These are phyloP conservation scores for Panopea generosa DNA, from an alignment of 2,888 invertebrate genomes.

Conservation along the genomic window DNA sequence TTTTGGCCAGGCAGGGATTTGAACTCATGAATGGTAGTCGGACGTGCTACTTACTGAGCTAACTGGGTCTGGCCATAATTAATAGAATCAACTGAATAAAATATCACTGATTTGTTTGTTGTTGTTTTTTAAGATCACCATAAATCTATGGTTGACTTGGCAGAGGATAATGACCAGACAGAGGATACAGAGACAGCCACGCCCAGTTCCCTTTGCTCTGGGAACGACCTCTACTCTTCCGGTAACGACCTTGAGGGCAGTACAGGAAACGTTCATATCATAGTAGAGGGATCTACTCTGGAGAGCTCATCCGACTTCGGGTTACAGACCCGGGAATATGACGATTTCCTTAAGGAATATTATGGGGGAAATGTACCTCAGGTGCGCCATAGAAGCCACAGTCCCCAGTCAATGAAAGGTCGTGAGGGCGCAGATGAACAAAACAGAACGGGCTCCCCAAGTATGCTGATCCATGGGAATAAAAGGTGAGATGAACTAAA, in stretches of 20 bases:
- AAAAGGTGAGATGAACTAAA: slow-evolving; percentile 47
- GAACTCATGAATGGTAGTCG: no score
- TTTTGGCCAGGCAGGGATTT: no score
- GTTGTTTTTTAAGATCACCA: slow-evolving; percentile 74
- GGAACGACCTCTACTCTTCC: slow-evolving; percentile 52
- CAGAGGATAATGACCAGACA: slow-evolving; percentile 62
- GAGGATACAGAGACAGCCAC: slow-evolving; percentile 29
- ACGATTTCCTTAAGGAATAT: slow-evolving; percentile 61
- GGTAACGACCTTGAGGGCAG: slow-evolving; percentile 38
- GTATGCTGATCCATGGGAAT: slow-evolving; percentile 52
- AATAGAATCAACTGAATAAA: no score
- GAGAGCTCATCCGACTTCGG: slow-evolving; percentile 75
- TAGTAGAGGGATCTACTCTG: slow-evolving; percentile 81
- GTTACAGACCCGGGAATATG: slow-evolving; percentile 60
- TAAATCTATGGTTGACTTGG: slow-evolving; percentile 82
- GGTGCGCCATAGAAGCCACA: slow-evolving; percentile 67
- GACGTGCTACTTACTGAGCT: no score
- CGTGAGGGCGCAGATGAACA: slow-evolving; percentile 22
- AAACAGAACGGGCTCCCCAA: slow-evolving; percentile 23
- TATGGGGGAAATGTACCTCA: slow-evolving; percentile 67
- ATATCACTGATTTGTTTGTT: no score
- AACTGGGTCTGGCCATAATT: no score
- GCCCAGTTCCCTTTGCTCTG: slow-evolving; percentile 36
- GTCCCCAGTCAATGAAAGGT: slow-evolving; percentile 14
- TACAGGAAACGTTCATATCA: slow-evolving; percentile 67